phyloP scores from a whole-genome alignment of 2,113 vertebrate genomes.

The Malurus elegans region DNA sequence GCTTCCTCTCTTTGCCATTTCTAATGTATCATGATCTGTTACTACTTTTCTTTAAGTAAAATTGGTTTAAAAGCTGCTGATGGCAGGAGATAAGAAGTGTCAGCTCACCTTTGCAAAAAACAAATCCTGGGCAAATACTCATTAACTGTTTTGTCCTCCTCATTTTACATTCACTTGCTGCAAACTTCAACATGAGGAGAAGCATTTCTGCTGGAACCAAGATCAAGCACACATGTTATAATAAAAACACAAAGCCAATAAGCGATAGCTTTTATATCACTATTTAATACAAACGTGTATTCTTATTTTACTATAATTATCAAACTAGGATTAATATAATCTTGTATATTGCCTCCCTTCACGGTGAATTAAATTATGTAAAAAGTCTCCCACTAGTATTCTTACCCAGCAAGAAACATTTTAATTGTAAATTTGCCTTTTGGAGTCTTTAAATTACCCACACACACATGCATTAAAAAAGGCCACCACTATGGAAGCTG shows the following conservation, averaged over 20 bases:
- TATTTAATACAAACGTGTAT: slow-evolving; percentile 50
- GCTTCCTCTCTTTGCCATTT: not conserved
- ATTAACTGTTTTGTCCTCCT: not conserved
- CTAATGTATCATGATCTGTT: not conserved
- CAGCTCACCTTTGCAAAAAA: slow-evolving; percentile 12
- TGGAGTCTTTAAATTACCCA: slow-evolving; percentile 69
- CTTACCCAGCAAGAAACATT: slow-evolving; percentile 71
- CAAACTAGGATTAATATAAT: slow-evolving; percentile 71
- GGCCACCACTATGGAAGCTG: slow-evolving; percentile 57
- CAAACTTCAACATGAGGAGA: not conserved
- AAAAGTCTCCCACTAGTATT: slow-evolving; percentile 57
- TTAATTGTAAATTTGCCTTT: slow-evolving; percentile 77
- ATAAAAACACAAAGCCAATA: slow-evolving; percentile 5
- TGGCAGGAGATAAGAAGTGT: not conserved
- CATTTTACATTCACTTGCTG: not conserved
- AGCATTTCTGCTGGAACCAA: not conserved
- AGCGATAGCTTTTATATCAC: slow-evolving; percentile 16
- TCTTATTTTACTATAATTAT: slow-evolving; percentile 63
- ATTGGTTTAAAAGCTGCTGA: slow-evolving; percentile 1
- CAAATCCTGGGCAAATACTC: not conserved
- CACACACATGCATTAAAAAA: slow-evolving; percentile 1
- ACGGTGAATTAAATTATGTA: slow-evolving; percentile 64
- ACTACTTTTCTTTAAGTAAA: not conserved
- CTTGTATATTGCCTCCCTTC: slow-evolving; percentile 60
- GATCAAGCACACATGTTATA: not conserved